Conservation (phyloP, 2,797 vertebrate genomes). For the Lates japonicus region DNA sequence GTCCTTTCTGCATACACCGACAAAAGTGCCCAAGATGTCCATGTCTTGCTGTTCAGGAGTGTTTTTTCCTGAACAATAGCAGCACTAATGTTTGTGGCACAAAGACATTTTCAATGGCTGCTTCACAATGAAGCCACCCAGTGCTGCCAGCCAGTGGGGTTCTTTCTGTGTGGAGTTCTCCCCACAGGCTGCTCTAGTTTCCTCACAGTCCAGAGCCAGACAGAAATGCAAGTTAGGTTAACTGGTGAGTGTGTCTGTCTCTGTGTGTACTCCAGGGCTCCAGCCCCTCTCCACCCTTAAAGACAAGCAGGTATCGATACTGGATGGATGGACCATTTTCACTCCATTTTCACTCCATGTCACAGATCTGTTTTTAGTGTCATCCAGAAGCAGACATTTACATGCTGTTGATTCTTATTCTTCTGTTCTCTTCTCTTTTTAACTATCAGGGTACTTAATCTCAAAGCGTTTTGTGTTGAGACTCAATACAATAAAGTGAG, state of each 20-base stretch:
- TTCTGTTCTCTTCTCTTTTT: neutral
- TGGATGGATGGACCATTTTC: neutral
- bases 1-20: too few species aligned
- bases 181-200: too few species aligned
- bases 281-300: neutral
- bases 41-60: too few species aligned
- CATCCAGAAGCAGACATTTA: neutral
- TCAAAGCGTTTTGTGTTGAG: constrained; percentile 18
- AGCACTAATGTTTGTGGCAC: too few species aligned
- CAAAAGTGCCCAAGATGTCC: too few species aligned
- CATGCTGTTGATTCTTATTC: neutral
- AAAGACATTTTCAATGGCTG: too few species aligned
- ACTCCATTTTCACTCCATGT: neutral
- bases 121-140: too few species aligned
- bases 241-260: neutral
- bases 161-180: too few species aligned
- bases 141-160: too few species aligned
- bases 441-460: neutral
- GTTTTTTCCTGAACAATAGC: too few species aligned
- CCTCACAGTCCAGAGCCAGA: neutral
- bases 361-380: neutral
- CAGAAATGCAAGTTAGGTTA: too few species aligned
- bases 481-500: constrained; percentile 20
- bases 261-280: neutral
- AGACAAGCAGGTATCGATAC: neutral